Conservation (phyloP, 2,797 vertebrate species). For the Podarcis lilfordi region DNA sequence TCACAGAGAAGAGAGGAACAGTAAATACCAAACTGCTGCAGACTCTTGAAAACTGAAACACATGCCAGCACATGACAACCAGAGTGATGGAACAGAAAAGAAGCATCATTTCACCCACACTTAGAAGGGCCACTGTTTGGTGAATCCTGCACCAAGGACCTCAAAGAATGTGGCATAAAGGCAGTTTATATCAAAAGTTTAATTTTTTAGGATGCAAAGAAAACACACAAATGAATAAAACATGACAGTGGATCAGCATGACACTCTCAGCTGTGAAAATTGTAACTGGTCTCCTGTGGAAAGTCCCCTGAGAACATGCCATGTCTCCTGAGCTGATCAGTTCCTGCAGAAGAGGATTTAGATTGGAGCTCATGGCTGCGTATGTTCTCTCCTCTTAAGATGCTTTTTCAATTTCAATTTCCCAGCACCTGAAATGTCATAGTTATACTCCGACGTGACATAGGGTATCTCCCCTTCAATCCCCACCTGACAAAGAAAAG, state of each 20-base stretch:
- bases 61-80: neutral
- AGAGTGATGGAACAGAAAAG: neutral
- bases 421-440: conserved; percentile 85
- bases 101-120: neutral
- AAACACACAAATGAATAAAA: conserved; percentile 28
- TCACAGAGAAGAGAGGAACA: neutral
- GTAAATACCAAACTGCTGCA: neutral
- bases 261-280: fast-evolving
- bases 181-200: neutral
- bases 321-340: neutral
- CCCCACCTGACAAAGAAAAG: conserved; percentile 78
- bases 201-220: conserved; percentile 37
- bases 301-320: neutral
- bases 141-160: fast-evolving
- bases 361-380: conserved; percentile 52
- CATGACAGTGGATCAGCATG: fast-evolving
- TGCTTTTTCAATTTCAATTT: conserved; percentile 85
- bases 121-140: fast-evolving
- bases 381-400: conserved; percentile 66
- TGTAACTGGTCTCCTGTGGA: fast-evolving
- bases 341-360: fast-evolving
- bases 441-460: conserved; percentile 90
- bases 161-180: neutral
- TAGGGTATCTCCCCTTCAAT: conserved; percentile 87
- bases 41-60: neutral